A percentile compares a stretch with the other conserved stretches of the same genome.
phyloP scores from a whole-genome alignment of 1,140 invertebrate species.

The Pseudomyrmex cubaensis region DNA sequence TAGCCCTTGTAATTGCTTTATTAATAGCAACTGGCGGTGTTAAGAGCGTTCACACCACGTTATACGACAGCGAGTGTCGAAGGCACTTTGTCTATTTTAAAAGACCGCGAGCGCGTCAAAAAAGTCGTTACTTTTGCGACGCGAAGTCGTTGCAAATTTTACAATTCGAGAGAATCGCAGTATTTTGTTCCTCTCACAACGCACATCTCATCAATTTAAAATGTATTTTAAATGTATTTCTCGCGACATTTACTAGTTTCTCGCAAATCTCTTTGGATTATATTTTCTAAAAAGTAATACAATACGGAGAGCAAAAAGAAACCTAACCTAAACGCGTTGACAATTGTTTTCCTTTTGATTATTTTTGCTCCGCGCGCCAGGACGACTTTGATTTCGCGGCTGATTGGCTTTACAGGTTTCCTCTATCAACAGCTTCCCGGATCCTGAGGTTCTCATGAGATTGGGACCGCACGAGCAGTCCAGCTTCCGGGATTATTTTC shows the following conservation, averaged over 20 bases:
- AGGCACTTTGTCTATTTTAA: conserved; percentile 71
- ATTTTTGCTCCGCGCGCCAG: neutral
- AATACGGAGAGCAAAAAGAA: neutral
- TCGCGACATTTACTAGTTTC: neutral
- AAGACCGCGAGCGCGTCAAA: conserved; percentile 44
- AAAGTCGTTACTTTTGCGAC: neutral
- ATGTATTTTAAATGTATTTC: neutral
- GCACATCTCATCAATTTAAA: too few species aligned
- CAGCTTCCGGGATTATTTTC: conserved; percentile 61
- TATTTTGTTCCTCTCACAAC: too few species aligned
- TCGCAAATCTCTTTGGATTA: neutral
- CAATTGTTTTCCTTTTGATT: neutral
- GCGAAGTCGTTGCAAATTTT: neutral
- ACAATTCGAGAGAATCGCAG: neutral
- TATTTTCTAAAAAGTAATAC: neutral
- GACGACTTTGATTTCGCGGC: conserved; percentile 24
- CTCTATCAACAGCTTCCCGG: conserved; percentile 66
- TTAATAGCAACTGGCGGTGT: conserved; percentile 67
- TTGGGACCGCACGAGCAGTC: neutral
- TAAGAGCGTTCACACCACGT: conserved; percentile 60
- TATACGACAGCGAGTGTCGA: conserved; percentile 44
- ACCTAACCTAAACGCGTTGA: neutral
- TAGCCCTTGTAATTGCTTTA: conserved; percentile 75
- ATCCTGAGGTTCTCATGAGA: conserved; percentile 57
- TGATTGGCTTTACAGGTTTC: conserved; percentile 27